Base-by-base conservation (phyloP, 2,113 vertebrate genomes). In the Hemicordylus capensis region DNA sequence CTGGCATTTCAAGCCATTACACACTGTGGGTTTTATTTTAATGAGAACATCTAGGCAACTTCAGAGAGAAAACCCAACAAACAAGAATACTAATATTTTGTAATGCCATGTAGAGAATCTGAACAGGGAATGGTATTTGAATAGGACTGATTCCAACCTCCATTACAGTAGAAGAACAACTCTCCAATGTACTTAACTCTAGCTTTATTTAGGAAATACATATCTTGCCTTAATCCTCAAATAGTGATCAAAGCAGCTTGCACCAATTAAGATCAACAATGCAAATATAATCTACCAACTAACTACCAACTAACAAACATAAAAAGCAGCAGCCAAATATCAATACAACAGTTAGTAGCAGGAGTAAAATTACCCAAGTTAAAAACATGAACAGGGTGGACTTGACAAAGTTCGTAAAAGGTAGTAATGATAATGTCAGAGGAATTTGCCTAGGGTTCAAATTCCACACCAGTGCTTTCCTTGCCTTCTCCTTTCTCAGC, bases 31-130 rank as follows among this genome's bases (percentile, higher is more conserved):
- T 42, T 85, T 7, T 77, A 91, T 81, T 69, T 66, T 86, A 89
- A 73, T 10, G 83, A 88, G 63, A 67, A 74, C 86, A 91, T 6
- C 8, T 76, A 86, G 63, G 26, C 19, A 17, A 83, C 87, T 82
- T 75, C 58, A 69, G 59, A 73, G 75, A 17, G 22, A 12, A 39
- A 63, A 81, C n/a, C 1, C 20, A 48, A 34, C 24, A 5, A 90
- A 19, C 1, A 74, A 1, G 17, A 82, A 67, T 0, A 0, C 0
- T 39, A 85, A n/a, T 48, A 10, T 74, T 89, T 88, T 79, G 17
- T 39, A 44, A 63, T 6, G 15, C 15, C 15, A 74, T 44, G 2
- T 31, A 56, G 1, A 44, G 73, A 70, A 77, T 54, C 17, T 72
- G 39, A 84, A 74, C 37, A 88, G 26, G 37, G 11, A 90, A 58